phyloP scores from a whole-genome alignment of 2,888 invertebrate genomes.

The Diarsia dahlii region DNA sequence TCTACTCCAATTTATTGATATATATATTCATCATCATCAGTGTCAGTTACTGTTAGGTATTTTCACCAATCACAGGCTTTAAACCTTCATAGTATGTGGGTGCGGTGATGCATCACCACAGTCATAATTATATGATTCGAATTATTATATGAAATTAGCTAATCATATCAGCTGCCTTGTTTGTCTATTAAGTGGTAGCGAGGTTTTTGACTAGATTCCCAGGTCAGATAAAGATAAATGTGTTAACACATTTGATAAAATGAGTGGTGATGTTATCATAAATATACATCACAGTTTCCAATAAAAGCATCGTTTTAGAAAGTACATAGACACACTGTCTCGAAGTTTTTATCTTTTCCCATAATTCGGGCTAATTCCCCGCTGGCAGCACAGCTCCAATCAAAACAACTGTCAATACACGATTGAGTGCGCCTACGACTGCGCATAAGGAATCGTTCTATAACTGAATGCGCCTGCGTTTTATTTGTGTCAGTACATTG shows the following conservation, averaged over 20 bases:
- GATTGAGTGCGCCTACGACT: constrained; percentile 60
- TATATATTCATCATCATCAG: neutral
- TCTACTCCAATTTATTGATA: neutral
- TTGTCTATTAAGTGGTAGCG: neutral
- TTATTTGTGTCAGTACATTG: constrained; percentile 42
- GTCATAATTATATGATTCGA: neutral
- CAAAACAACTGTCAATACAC: constrained; percentile 66
- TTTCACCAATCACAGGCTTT: neutral
- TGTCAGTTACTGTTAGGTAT: neutral
- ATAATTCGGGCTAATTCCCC: neutral
- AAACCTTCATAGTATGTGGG: neutral
- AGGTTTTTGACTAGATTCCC: neutral
- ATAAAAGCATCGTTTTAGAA: no score
- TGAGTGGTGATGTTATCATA: neutral
- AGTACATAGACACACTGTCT: no score
- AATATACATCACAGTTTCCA: no score
- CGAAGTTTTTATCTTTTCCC: neutral
- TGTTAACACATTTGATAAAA: neutral
- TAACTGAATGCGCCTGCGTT: constrained; percentile 52
- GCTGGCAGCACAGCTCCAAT: constrained; percentile 52
- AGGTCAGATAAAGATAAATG: neutral
- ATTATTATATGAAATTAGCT: no score
- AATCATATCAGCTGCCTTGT: neutral
- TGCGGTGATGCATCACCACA: neutral
- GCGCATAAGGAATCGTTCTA: constrained; percentile 58